A percentile compares a stretch with the other conserved stretches of the same genome.
Evolutionary conservation across 2,888 invertebrate genomes (phyloP).

Genomic region (Ferdinandea cuprea): DNA sequence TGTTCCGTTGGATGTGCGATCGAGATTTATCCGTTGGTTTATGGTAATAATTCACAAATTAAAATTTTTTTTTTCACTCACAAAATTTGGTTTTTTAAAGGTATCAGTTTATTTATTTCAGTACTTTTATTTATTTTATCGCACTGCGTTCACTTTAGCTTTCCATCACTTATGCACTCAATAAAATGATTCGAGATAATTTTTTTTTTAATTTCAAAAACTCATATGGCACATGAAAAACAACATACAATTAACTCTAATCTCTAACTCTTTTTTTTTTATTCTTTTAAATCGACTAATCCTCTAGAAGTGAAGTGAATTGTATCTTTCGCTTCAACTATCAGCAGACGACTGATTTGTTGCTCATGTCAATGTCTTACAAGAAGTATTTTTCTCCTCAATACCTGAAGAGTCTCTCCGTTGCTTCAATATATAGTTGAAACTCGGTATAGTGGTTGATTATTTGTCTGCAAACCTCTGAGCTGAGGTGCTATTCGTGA

Average conservation of each 20-base stretch:
- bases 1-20: constrained; percentile 42
- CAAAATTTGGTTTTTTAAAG: constrained; percentile 1
- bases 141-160: constrained; percentile 15
- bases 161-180: constrained; percentile 5
- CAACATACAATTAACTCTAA: constrained; percentile 9
- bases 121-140: not conserved
- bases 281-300: constrained; percentile 36
- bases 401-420: constrained; percentile 53
- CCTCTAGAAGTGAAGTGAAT: constrained; percentile 58
- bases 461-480: constrained; percentile 55
- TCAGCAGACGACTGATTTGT: constrained; percentile 81
- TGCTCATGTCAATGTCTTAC: constrained; percentile 79
- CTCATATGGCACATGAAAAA: constrained; percentile 63
- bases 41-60: not conserved
- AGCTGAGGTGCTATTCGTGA: constrained; percentile 44
- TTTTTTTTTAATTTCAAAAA: constrained; percentile 9
- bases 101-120: constrained; percentile 44
- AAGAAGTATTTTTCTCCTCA: constrained; percentile 79
- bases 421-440: constrained; percentile 32
- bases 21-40: constrained; percentile 61
- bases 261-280: constrained; percentile 47
- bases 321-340: constrained; percentile 81
- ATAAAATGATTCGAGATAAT: not conserved
- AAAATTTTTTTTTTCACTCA: constrained; percentile 4
- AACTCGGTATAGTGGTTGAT: constrained; percentile 32